phyloP scores from a whole-genome alignment of 2,113 vertebrate genomes.

The Protomyctophum bolini region DNA sequence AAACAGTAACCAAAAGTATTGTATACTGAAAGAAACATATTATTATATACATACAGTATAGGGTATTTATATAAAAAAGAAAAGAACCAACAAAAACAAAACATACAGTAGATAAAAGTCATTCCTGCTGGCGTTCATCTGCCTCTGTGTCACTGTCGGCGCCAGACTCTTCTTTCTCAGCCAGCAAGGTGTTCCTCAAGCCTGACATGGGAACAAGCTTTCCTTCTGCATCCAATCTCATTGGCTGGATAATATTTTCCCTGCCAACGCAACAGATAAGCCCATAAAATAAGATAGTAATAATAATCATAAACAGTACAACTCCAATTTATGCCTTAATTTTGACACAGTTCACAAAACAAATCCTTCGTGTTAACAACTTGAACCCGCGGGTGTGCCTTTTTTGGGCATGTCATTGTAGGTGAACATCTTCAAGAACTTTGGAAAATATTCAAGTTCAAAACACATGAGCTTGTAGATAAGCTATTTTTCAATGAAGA shows the following conservation, averaged over 20 bases:
- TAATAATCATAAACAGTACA: no score
- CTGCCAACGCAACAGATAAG: slow-evolving; percentile 37
- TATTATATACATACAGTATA: not conserved
- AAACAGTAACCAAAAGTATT: not conserved
- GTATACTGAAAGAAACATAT: not conserved
- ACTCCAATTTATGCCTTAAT: no score
- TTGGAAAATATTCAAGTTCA: no score
- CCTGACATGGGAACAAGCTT: slow-evolving; percentile 62
- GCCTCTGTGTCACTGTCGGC: slow-evolving; percentile 47
- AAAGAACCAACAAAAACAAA: not conserved
- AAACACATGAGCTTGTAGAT: no score
- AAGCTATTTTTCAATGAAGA: no score
- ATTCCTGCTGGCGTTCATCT: slow-evolving; percentile 45
- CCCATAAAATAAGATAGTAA: not conserved
- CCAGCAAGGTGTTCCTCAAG: slow-evolving; percentile 38
- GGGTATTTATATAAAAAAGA: slow-evolving; percentile 21
- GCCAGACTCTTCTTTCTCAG: slow-evolving; percentile 50
- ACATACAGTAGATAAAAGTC: not conserved
- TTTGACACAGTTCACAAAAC: no score
- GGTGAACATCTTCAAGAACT: no score
- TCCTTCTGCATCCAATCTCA: slow-evolving; percentile 70
- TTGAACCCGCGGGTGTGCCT: no score
- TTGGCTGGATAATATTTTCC: slow-evolving; percentile 67
- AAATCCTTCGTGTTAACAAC: no score
- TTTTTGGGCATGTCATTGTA: no score